Evolutionary conservation across 2,113 vertebrate genomes (phyloP).

Genomic region (Orycteropus afer): DNA sequence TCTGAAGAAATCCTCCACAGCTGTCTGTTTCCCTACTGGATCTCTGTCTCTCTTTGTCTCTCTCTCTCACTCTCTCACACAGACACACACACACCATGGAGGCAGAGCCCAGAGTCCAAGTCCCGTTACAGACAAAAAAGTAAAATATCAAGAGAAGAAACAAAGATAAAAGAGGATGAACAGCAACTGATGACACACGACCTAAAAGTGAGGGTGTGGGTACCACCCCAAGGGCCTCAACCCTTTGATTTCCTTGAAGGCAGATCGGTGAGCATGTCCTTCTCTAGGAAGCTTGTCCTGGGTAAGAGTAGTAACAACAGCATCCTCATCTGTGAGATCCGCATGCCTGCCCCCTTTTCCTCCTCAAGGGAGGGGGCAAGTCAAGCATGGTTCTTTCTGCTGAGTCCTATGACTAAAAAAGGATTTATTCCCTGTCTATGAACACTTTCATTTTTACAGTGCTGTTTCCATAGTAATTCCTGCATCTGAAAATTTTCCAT

Average conservation of each 20-base stretch:
- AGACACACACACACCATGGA: not conserved
- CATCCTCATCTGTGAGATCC: not conserved
- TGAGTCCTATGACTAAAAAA: not conserved
- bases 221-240: not conserved
- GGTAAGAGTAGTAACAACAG: not conserved
- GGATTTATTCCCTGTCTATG: not conserved
- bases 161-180: not conserved
- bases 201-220: rapidly evolving
- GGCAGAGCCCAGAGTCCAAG: not conserved
- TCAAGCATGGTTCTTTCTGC: not conserved
- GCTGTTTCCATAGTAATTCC: not conserved
- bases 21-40: too few relatives aligned
- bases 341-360: not conserved
- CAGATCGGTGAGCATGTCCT: not conserved
- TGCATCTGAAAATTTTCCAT: not conserved
- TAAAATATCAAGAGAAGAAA: not conserved
- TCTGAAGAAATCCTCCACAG: not conserved
- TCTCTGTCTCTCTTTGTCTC: too few relatives aligned
- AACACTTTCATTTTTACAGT: not conserved
- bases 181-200: rapidly evolving
- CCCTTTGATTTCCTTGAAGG: not conserved
- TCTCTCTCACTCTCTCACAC: too few relatives aligned
- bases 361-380: too few relatives aligned
- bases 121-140: not conserved
- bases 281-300: not conserved